Evolutionary conservation across 2,797 vertebrate genomes (phyloP).

Genomic region (Danionella dracula): DNA sequence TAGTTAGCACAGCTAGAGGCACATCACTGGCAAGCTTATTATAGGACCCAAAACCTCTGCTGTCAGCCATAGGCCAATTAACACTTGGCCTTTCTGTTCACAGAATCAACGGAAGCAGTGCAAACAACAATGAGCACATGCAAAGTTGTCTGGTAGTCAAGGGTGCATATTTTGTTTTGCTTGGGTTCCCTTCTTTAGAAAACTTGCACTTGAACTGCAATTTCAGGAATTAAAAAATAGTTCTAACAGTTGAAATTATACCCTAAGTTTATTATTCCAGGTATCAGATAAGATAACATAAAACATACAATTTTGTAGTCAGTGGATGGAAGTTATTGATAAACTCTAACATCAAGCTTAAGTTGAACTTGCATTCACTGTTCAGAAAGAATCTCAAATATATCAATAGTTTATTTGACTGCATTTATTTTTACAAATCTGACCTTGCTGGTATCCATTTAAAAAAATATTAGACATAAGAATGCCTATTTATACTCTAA

Average conservation of each 20-base stretch:
- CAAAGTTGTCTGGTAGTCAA: constrained; percentile 50
- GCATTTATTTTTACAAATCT: too few species aligned
- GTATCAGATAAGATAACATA: too few species aligned
- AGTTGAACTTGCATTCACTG: too few species aligned
- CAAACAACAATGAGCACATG: constrained; percentile 80
- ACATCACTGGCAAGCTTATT: constrained; percentile 75
- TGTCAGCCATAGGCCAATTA: constrained; percentile 82
- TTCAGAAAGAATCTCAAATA: too few species aligned
- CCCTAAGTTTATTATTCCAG: too few species aligned
- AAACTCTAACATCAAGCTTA: too few species aligned
- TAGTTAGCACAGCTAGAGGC: constrained; percentile 71
- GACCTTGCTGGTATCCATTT: too few species aligned
- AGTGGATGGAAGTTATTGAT: too few species aligned
- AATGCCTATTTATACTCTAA: too few species aligned
- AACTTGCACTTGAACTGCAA: neutral
- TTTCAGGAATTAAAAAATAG: neutral
- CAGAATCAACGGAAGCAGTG: constrained; percentile 79
- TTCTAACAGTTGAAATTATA: neutral
- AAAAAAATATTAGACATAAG: too few species aligned
- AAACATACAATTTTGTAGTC: too few species aligned
- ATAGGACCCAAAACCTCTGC: constrained; percentile 69
- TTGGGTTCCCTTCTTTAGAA: neutral
- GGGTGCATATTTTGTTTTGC: neutral
- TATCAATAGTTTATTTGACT: too few species aligned
- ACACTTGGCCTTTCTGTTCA: constrained; percentile 68